Percentiles rank a stretch among this genome's conserved stretches.
Evolutionary conservation across 2,888 invertebrate species (phyloP).

Genomic region (Zhuqinia jingwanae): DNA sequence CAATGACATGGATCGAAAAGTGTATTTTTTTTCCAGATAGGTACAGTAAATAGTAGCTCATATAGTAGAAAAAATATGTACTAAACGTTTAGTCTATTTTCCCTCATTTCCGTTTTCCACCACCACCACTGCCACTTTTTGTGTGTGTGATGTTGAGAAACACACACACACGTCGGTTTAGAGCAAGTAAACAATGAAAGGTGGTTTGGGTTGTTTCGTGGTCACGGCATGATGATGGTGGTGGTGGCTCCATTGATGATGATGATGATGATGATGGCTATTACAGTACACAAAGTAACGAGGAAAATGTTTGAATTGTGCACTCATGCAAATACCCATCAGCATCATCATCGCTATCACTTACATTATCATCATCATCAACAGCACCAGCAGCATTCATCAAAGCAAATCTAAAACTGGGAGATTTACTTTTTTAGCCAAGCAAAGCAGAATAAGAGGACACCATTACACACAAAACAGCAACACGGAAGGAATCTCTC

Average conservation of each 20-base stretch:
- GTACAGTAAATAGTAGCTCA: background rate
- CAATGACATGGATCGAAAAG: background rate
- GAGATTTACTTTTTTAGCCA: too few species aligned
- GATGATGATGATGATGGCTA: background rate
- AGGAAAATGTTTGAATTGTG: slow-evolving; percentile 7
- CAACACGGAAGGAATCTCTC: too few species aligned
- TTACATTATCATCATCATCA: too few species aligned
- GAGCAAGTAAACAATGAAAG: background rate
- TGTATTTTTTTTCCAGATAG: background rate
- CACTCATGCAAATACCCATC: background rate
- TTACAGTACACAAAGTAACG: background rate
- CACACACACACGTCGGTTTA: background rate
- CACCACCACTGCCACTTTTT: too few species aligned
- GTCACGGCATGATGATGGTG: background rate
- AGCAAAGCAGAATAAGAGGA: too few species aligned
- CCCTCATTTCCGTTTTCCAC: too few species aligned
- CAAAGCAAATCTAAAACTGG: too few species aligned
- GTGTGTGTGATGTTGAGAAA: too few species aligned
- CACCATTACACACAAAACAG: too few species aligned
- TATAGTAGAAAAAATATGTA: background rate
- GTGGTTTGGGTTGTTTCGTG: too few species aligned
- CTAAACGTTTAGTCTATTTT: too few species aligned
- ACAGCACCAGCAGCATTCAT: too few species aligned
- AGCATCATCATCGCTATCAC: background rate
- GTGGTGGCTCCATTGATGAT: background rate